Base-by-base conservation (phyloP, 92 coral and sea anemone genomes). In the Micromussa lordhowensis region DNA sequence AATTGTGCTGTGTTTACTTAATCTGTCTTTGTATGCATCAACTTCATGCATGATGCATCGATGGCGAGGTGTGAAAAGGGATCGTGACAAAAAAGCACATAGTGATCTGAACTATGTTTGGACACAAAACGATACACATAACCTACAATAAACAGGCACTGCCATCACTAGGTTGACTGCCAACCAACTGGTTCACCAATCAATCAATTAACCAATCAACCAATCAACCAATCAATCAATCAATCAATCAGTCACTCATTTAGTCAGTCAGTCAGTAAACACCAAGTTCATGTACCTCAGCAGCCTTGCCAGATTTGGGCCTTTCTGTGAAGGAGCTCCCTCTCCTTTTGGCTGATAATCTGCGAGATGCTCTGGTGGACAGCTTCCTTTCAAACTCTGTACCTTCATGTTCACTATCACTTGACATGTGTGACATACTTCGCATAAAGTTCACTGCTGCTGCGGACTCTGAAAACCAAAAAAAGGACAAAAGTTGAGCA, bases 391-490 rank as follows among this genome's bases (percentile, higher is more conserved):
- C 93, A 40, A 95, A 63, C n/a, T 77, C 92, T 18, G 92, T 78
- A 1, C 86, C 81, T 82, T 87, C 96, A 40, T 85, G 94, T n/a
- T 95, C 96, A 79, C 96, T 92, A 35, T 89, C 98, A 82, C 91
- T 90, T 53, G 98, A 95, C 83, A 93, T 81, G 51, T 32, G 78
- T 38, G 97, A 94, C 78, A 92, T 80, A 80, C 95, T 93, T 34
- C 98, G 91, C 94, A 94, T 86, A 74, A 89, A 95, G 64, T 90
- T 86, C 16, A 88, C 82, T 34, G 98, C 96, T 31, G 96, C 96
- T 19, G 83, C 64, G 19, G 95, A 59, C 58, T 94, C 98, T 95
- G 61, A 73, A 30, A 64, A 30, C 31, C 78, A 36, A 48, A 35
- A 75, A 72, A 16, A 18, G 4, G 87, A 68, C 21, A 55, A 0